Percentiles rank a stretch among this genome's conserved stretches.
These are phyloP conservation scores for Brachionichthys hirsutus DNA, from an alignment of 2,113 vertebrate genomes.

Conservation along the genomic window DNA sequence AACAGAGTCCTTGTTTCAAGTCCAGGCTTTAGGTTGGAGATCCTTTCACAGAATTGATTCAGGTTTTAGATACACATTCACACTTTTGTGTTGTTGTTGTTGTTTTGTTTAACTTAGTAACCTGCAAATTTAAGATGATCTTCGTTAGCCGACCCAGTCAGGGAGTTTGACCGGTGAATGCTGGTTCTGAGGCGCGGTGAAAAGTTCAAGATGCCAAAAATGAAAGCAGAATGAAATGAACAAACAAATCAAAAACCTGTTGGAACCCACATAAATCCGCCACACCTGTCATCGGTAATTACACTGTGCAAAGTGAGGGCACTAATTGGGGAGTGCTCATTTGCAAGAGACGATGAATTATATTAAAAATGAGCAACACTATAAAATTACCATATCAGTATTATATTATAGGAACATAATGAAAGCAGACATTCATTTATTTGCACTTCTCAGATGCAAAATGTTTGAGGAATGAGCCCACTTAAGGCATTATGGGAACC, in stretches of 20 bases:
- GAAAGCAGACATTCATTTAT: too few species aligned
- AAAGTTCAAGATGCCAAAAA: background rate
- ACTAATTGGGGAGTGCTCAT: slow-evolving; percentile 12
- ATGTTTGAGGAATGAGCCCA: too few species aligned
- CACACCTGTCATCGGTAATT: slow-evolving; percentile 28
- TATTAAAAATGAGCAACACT: too few species aligned
- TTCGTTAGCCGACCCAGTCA: background rate
- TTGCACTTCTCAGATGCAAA: too few species aligned
- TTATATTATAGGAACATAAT: too few species aligned
- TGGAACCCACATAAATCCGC: slow-evolving; percentile 1
- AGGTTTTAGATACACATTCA: background rate
- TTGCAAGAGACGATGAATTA: slow-evolving; percentile 14
- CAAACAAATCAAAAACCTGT: background rate
- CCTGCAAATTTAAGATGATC: background rate
- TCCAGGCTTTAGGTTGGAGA: background rate
- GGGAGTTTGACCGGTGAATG: background rate
- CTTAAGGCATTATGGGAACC: too few species aligned
- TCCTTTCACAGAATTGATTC: slow-evolving; percentile 10
- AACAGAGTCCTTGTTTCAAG: slow-evolving; percentile 3
- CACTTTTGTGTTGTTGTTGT: background rate
- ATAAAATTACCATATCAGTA: too few species aligned
- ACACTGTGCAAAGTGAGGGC: background rate
- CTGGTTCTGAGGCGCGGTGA: background rate
- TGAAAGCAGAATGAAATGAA: background rate
- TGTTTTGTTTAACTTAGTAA: slow-evolving; percentile 1